Evolutionary conservation across 2,888 invertebrate species (phyloP), one percentile per base, ranked within the genome.

Genomic region (Heliothis peltigera): DNA sequence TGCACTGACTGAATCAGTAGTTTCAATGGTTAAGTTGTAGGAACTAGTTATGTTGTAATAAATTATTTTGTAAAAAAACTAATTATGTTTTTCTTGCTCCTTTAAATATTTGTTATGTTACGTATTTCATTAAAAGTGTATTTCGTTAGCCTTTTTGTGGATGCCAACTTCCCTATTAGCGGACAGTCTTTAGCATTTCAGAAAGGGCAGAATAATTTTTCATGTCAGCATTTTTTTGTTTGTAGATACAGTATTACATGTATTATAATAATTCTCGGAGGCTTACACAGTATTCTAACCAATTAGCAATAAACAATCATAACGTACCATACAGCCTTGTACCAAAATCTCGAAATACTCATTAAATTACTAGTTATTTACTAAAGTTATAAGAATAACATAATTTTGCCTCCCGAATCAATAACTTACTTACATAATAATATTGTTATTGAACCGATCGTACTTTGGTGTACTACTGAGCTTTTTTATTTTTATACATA

Each of bases 11-110:
- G 86, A 84, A 73, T 59, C 52, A 70, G 60, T 75, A 71, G 56
- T 75, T 73, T 75, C 47, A 8, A 61, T 80, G 73, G 64, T 22
- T 69, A 70, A 73, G 62, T 72, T 83, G 66, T 91, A 91, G 90
- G 91, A 92, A 92, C 90, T 90, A 84, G 81, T 82, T 82, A 83
- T 66, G 66, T 83, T 85, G 80, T 81, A 91, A 90, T 91, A 90
- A 91, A 91, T 89, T 90, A 89, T 89, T 84, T 82, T 71, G 68
- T 83, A 85, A 82, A 65, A 59, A 47, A 39, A n/a, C n/a, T 3
- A 47, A 60, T 49, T 10, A 39, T 64, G 69, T 83, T 80, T 81
- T 51, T 74, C 64, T 79, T 72, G 58, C 55, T 71, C 56, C 72
- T 65, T 46, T 55, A 22, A 42, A 55, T 54, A 52, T 65, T 58